A percentile compares a stretch with the other conserved stretches of the same genome.
These are phyloP conservation scores for Nesogale talazaci DNA, from an alignment of 2,113 vertebrate genomes.

Conservation along the genomic window DNA sequence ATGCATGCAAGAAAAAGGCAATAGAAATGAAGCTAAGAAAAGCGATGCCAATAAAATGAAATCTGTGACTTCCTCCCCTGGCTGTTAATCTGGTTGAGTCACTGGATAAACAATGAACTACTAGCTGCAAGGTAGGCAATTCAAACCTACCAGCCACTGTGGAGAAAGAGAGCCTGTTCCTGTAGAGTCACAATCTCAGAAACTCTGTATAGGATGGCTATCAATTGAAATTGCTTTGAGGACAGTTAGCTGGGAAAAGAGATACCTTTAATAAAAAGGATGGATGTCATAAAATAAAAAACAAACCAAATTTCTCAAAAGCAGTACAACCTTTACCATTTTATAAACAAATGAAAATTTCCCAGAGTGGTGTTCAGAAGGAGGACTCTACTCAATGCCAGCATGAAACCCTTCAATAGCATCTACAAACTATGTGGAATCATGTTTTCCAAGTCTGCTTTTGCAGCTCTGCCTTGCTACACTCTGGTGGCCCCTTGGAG, in stretches of 20 bases:
- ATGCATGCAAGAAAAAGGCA: neutral
- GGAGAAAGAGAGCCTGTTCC: too few relatives aligned
- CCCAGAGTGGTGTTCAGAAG: too few relatives aligned
- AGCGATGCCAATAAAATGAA: neutral
- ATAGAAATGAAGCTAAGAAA: neutral
- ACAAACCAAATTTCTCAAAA: neutral
- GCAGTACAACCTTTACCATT: too few relatives aligned
- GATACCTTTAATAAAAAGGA: neutral
- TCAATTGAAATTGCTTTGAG: too few relatives aligned
- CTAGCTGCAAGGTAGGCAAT: too few relatives aligned
- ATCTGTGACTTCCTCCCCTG: neutral
- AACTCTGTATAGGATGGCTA: too few relatives aligned
- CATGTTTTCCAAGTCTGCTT: neutral
- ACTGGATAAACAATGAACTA: too few relatives aligned
- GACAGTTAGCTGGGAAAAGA: neutral
- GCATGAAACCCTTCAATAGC: neutral
- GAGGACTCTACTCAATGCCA: rapidly evolving
- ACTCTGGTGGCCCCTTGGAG: neutral
- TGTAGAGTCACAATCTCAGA: too few relatives aligned
- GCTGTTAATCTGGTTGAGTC: neutral
- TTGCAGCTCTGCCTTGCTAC: too few relatives aligned
- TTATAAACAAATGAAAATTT: neutral
- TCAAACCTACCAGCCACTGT: too few relatives aligned
- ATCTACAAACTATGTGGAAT: rapidly evolving
- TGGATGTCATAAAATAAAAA: neutral